Conservation (phyloP, 2,888 invertebrate species). For the Sphecodes monilicornis region DNA sequence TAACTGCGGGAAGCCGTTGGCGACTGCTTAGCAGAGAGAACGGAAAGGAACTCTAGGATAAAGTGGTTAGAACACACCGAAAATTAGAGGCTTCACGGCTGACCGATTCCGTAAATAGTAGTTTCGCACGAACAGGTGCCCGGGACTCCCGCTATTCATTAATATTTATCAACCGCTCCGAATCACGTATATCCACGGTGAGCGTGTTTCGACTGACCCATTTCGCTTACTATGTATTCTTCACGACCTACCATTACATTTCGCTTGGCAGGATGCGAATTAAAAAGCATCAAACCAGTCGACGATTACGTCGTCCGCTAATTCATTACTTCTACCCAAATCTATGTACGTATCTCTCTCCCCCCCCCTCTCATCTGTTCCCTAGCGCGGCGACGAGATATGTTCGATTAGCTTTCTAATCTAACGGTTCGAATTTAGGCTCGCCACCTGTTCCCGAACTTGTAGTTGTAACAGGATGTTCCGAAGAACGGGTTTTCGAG, state of each 20-base stretch:
- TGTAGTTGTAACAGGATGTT: slow-evolving; percentile 50
- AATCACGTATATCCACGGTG: slow-evolving; percentile 7
- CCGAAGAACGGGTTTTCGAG: slow-evolving; percentile 40
- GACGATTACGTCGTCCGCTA: slow-evolving; percentile 25
- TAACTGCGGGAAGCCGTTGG: slow-evolving; percentile 41
- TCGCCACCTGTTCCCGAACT: slow-evolving; percentile 59
- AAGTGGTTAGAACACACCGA: slow-evolving; percentile 42
- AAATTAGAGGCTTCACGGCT: slow-evolving; percentile 40
- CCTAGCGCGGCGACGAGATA: slow-evolving; percentile 28
- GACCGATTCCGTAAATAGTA: slow-evolving; percentile 32
- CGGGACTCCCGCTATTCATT: slow-evolving; percentile 41
- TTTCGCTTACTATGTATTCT: slow-evolving; percentile 13
- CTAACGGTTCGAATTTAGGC: slow-evolving; percentile 59
- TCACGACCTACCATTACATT: slow-evolving; percentile 14
- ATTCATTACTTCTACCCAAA: neutral
- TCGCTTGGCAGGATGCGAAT: neutral
- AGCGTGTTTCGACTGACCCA: slow-evolving; percentile 22
- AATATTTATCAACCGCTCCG: slow-evolving; percentile 41
- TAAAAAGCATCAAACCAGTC: slow-evolving; percentile 12
- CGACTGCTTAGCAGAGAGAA: slow-evolving; percentile 25
- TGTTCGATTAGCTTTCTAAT: slow-evolving; percentile 52
- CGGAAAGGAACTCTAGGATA: slow-evolving; percentile 34
- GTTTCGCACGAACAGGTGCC: slow-evolving; percentile 30
- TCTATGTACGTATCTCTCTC: neutral
- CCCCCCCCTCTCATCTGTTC: neutral